A percentile compares a stretch with the other conserved stretches of the same genome.
phyloP scores from a whole-genome alignment of 1,140 invertebrate species.

The Sycophila sp. region DNA sequence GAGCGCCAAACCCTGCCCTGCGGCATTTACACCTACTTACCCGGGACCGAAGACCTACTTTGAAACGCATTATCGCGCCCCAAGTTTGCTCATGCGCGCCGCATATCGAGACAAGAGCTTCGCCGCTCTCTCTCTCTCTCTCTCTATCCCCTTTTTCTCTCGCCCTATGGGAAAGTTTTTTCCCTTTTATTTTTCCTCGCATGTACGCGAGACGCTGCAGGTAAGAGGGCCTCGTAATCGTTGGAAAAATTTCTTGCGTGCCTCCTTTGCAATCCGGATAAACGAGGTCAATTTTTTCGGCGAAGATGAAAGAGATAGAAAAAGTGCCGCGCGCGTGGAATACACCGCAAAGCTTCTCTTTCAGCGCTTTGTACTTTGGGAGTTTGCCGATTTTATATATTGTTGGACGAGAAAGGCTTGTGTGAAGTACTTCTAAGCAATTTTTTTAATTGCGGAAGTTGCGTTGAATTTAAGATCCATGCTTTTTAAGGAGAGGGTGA shows the following conservation, averaged over 20 bases:
- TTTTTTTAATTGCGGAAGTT: too few relatives aligned
- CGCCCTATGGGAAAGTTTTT: conserved; percentile 7
- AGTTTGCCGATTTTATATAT: too few relatives aligned
- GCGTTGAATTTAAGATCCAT: too few relatives aligned
- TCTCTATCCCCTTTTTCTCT: neutral
- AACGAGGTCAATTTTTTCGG: conserved; percentile 32
- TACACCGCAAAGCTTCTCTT: neutral
- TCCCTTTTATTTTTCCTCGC: conserved; percentile 3
- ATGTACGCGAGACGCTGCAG: neutral
- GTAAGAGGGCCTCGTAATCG: conserved; percentile 11
- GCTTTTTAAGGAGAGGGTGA: too few relatives aligned
- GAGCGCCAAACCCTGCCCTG: conserved; percentile 45
- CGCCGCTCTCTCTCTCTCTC: neutral
- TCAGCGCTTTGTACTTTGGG: neutral
- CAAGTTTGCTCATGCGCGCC: conserved; percentile 39
- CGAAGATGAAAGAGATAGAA: conserved; percentile 11
- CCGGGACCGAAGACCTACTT: conserved; percentile 40
- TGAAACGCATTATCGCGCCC: conserved; percentile 57
- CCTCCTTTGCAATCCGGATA: neutral
- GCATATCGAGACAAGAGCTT: conserved; percentile 34
- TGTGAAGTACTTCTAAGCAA: too few relatives aligned
- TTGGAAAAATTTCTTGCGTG: conserved; percentile 17
- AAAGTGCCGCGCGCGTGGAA: neutral
- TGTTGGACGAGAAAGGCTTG: too few relatives aligned
- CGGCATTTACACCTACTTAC: conserved; percentile 61